Evolutionary conservation across 2,797 vertebrate species (phyloP).

Genomic region (Danio albolineatus): DNA sequence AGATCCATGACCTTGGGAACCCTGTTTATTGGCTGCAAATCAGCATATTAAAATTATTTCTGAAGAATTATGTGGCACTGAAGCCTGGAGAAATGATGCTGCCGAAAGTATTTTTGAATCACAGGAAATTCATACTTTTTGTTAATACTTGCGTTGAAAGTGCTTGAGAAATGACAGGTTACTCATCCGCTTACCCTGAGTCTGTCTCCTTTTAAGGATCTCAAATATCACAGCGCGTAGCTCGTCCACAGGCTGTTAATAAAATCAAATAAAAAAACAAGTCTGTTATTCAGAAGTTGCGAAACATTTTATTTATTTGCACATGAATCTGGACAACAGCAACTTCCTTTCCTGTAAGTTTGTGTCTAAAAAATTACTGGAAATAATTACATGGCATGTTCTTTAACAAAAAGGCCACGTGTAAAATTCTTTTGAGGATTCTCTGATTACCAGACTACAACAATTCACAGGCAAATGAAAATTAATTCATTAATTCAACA

Average conservation of each 20-base stretch:
- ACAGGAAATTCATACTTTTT: no score
- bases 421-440: neutral
- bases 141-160: no score
- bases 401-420: no score
- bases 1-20: no score
- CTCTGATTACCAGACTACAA: neutral
- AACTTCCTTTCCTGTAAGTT: neutral
- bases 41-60: no score
- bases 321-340: neutral
- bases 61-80: no score
- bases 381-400: neutral
- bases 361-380: neutral
- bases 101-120: no score
- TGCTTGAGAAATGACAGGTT: no score
- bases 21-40: no score
- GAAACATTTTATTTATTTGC: neutral
- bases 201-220: conserved; percentile 82
- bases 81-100: no score
- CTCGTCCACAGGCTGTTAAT: conserved; percentile 84
- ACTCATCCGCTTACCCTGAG: conserved; percentile 62
- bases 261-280: neutral
- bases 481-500: neutral
- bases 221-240: conserved; percentile 82
- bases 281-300: neutral
- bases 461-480: neutral